Evolutionary conservation across 2,888 invertebrate genomes (phyloP), one percentile per base, ranked within the genome.

Genomic region (Mylabris sibirica): DNA sequence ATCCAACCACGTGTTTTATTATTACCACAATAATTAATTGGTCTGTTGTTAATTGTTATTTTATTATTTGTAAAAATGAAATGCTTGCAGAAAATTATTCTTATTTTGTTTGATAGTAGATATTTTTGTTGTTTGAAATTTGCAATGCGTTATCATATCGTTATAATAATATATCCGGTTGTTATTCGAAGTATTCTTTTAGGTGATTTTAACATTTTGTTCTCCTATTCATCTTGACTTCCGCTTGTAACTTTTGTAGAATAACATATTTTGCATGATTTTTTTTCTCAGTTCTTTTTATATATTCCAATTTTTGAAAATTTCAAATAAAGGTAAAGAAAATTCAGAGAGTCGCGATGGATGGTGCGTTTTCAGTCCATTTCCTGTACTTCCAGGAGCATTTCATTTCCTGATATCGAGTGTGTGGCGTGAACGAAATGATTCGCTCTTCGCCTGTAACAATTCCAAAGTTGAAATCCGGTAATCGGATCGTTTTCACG

Each of bases 321-420:
- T 63, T 70, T 65, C 68, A 72, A 73, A 74, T 76, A 74, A 76
- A 77, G 76, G 75, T 75, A 78, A 75, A 79, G 75, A 76, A 78
- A 74, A 79, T 77, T 77, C 73, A 75, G 71, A 72, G 73, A 76
- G 77, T 77, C 74, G 77, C 76, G 75, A 77, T 76, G 77, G 49
- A 20, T 49, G 49, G 49, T 49, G 76, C 76, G 75, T 79, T 80
- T 80, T 81, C 78, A 76, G 78, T 78, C 80, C 79, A 79, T 80
- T 81, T 82, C 82, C 81, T 78, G 80, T 75, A 74, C 75, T 73
- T 74, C 74, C 77, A 76, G 76, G 74, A 80, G 76, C 78, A 77
- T 81, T 82, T 81, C 81, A 82, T 82, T 82, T 82, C 81, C 82
- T 79, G 78, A 74, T 73, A 78, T 79, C 79, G 78, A 78, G 76